A percentile compares a stretch with the other conserved stretches of the same genome.
Conservation (phyloP, 1,140 invertebrate genomes). For the Arctopsyche grandis region DNA sequence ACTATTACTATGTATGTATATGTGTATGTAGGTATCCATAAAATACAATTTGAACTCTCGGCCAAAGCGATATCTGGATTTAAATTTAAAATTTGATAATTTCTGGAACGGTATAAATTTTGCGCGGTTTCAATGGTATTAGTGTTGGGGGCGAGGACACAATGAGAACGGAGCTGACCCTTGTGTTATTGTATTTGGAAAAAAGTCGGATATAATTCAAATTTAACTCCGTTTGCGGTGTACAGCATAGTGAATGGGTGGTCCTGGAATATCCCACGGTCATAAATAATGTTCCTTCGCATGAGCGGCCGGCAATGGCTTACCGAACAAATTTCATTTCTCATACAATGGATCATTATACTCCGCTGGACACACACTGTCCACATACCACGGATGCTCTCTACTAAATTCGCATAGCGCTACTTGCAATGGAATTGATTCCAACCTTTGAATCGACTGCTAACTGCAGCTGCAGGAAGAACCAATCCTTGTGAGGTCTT, state of each 20-base stretch:
- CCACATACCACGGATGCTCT: too few species aligned
- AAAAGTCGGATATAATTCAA: slow-evolving; percentile 26
- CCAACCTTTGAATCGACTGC: neutral
- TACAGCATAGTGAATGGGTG: neutral
- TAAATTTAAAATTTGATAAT: too few species aligned
- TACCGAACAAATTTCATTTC: slow-evolving; percentile 53
- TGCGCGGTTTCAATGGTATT: neutral
- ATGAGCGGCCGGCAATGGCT: slow-evolving; percentile 48
- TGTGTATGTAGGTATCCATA: too few species aligned
- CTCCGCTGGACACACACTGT: slow-evolving; percentile 38
- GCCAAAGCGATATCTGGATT: too few species aligned
- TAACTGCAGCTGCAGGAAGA: too few species aligned
- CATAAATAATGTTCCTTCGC: slow-evolving; percentile 51
- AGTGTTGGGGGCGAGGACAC: neutral
- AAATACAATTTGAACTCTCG: too few species aligned
- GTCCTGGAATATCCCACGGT: slow-evolving; percentile 18
- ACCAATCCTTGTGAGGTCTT: too few species aligned
- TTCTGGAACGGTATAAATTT: too few species aligned
- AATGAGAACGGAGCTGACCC: slow-evolving; percentile 20
- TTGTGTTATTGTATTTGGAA: neutral
- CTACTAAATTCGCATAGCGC: neutral
- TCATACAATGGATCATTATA: slow-evolving; percentile 53
- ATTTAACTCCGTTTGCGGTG: slow-evolving; percentile 32
- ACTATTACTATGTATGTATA: too few species aligned
- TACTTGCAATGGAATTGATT: neutral